A percentile compares a stretch with the other conserved stretches of the same genome.
Conservation (phyloP, 2,113 vertebrate genomes). For the Vidua macroura region DNA sequence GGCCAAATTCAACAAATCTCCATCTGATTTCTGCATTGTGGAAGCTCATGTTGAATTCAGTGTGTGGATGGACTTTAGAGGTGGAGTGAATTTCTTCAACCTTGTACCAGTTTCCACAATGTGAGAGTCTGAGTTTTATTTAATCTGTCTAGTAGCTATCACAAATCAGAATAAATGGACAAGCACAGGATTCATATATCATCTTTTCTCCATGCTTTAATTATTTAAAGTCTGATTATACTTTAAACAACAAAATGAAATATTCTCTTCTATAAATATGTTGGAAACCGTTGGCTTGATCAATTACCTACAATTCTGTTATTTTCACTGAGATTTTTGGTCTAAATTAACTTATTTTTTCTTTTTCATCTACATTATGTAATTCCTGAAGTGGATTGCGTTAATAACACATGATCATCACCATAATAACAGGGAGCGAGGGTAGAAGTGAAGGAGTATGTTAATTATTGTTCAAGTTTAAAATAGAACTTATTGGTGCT, state of each 20-base stretch:
- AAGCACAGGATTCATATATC: background rate
- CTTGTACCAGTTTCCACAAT: background rate
- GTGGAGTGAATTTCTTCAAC: background rate
- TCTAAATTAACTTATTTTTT: background rate
- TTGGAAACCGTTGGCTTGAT: background rate
- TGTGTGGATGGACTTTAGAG: background rate
- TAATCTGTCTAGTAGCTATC: background rate
- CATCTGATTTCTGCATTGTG: slow-evolving; percentile 18
- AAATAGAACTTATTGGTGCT: background rate
- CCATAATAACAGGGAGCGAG: background rate
- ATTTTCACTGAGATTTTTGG: background rate
- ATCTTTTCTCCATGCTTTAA: background rate
- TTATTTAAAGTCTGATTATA: background rate
- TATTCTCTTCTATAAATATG: background rate
- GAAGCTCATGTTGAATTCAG: background rate
- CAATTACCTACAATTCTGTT: background rate
- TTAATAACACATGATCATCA: background rate
- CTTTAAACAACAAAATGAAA: background rate
- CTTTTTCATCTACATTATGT: background rate
- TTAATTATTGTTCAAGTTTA: background rate
- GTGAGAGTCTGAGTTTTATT: background rate
- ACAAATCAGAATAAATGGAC: background rate
- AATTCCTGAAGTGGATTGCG: background rate
- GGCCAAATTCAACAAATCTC: background rate
- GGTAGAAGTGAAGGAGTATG: background rate